Evolutionary conservation across 2,113 vertebrate genomes (phyloP), one percentile per base, ranked within the genome.

Genomic region (Poeciliopsis retropinna): DNA sequence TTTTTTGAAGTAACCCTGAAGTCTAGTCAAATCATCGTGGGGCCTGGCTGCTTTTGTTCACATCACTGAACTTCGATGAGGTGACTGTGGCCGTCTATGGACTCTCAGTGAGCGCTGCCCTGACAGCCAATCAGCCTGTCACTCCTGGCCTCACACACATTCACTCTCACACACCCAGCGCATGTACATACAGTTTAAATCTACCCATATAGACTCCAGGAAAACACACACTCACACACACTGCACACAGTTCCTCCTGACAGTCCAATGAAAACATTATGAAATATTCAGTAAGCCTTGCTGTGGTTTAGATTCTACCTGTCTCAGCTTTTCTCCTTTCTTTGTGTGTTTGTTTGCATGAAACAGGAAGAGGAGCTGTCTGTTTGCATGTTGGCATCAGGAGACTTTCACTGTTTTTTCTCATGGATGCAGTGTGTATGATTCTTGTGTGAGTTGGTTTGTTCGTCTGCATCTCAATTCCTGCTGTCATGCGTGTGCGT

Each of bases 251-350:
- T 63, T 71, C 80, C 73, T 87, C 68, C 78, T 92, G 92, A 88
- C 90, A 88, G 87, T 70, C 89, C 83, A 86, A 87, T 81, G 78
- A 82, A 92, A 92, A 90, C 87, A 88, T 81, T 76, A 89, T 93
- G 85, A 93, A 93, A 91, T 89, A 93, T 94, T 92, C 88, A 92
- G 79, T 30, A 70, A 72, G 72, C 76, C 80, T 80, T 81, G 25
- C 80, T 67, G 82, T 73, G 73, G 75, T 83, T 85, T 62, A 64
- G 61, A 27, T 76, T 85, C 78, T 85, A 89, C 86, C 87, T 90
- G 85, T 85, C 85, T 90, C 85, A 67, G 85, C 86, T 72, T 51
- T 86, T 87, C 68, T 67, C 3, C 4, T 27, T 65, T 29, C 30
- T 81, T 27, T 73, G 44, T 57, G 29, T 71, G 80, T 87, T 68